Evolutionary conservation across 2,888 invertebrate genomes (phyloP), one percentile per base, ranked within the genome.

Genomic region (Agapostemon virescens): DNA sequence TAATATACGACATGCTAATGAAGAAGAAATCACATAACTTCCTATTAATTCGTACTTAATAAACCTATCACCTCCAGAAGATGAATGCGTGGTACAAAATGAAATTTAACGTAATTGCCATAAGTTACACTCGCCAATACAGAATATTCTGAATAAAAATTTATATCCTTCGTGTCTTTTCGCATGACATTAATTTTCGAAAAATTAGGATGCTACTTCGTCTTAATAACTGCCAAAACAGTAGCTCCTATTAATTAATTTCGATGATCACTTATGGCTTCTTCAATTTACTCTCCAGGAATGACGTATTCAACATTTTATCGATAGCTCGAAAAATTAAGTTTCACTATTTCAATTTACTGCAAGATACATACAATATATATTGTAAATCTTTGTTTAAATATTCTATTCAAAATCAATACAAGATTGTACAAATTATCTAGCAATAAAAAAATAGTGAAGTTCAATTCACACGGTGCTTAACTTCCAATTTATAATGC

Each of bases 191-290:
- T 58, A 74, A 40, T 33, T 36, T 23, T 23, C n/a, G n/a, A 33
- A 63, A 63, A n/a, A n/a, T n/a, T n/a, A n/a, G n/a, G 58, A 17
- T 58, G 17, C 30, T 58, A 58, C 30, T 9, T 36, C n/a, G 13
- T 36, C 33, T 36, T 33, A 20, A n/a, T 68, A 68, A 49, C 68
- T 49, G 45, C n/a, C n/a, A 13, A 68, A 17, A 1, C 7, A 68
- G 45, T 33, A 68, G 4, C 68, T 68, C n/a, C 15, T n/a, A 2
- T 6, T 49, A 13, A 68, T 30, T 61, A 71, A 72, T 61, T 71
- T 20, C 23, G 26, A 26, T 33, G 30, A 69, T 38, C 55, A 33
- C 15, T 26, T 58, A 30, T 30, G 26, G 3, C 2, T 33, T 20
- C 6, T 17, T 9, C 58, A 58, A 23, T 68, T n/a, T 23, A 38